Evolutionary conservation across 1,140 invertebrate genomes (phyloP), one percentile per base, ranked within the genome.

Genomic region (Listronotus bonariensis): DNA sequence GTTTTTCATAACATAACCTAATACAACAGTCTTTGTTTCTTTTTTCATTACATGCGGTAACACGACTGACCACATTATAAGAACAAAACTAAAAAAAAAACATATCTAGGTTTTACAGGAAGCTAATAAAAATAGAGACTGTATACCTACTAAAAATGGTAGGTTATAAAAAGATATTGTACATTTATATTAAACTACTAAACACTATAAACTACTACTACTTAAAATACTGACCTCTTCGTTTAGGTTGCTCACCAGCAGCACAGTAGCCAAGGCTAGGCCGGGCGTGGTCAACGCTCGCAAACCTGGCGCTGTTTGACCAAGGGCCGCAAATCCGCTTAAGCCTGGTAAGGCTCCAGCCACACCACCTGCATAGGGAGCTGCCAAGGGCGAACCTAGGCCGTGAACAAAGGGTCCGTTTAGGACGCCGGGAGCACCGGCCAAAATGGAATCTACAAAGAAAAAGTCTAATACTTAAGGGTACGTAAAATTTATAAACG

Each of bases 191-290:
- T 26, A 26, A 26, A 26, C 20, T 26, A 26, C 1, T 26, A 26
- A 26, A 26, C 1, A 26, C 5, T 26, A 3, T 3, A 26, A 26
- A 26, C 20, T 26, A 1, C 5, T 26, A 26, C 20, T 26, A 26
- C 20, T 1, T 26, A 36, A 36, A 0, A 53, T 71, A 72, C 71
- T 83, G 82, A 95, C 93, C 91, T 95, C 92, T 81, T 95, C 92
- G 80, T 95, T 95, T 62, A 95, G 85, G 80, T 95, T 95, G 79
- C 90, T 92, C 72, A 95, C 92, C 40, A 95, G 87, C 40, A 95
- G 82, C 2, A 95, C 93, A 57, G 91, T 93, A 31, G 91, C 90
- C 0, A 87, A 82, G 51, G 82, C 83, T 41, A 88, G 72, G 8
- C 85, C 84, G 12, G 84, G 84, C 5, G 85, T 83, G 15, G 85